Conservation (phyloP, 37 sponge, comb jelly and placozoan genomes). For the Axinella damicornis region DNA sequence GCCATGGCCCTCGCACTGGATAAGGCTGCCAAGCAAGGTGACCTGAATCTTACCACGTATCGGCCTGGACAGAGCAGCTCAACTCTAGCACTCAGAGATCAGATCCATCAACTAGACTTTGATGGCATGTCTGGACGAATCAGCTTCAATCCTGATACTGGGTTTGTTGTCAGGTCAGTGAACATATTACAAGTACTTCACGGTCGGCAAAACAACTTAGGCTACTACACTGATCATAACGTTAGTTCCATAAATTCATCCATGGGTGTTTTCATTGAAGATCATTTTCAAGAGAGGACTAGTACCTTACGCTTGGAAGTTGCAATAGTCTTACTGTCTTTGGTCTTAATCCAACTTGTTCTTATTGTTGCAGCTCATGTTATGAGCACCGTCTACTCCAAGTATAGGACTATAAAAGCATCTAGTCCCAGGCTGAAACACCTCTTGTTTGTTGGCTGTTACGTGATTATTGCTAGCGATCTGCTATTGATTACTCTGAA, state of each 20-base stretch:
- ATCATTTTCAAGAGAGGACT: background rate
- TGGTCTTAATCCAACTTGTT: background rate
- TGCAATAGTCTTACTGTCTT: background rate
- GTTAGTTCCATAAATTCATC: too few relatives aligned
- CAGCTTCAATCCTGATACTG: background rate
- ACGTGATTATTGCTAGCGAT: background rate
- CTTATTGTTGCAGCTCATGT: background rate
- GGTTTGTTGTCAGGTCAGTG: background rate
- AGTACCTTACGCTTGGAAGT: background rate
- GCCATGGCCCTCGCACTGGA: slow-evolving; percentile 14
- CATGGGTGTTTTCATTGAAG: background rate
- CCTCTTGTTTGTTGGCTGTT: slow-evolving; percentile 32
- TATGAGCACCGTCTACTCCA: slow-evolving; percentile 6
- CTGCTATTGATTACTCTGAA: background rate
- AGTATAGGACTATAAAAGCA: slow-evolving; percentile 26
- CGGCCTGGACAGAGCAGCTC: background rate
- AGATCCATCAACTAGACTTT: background rate
- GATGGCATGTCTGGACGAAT: background rate
- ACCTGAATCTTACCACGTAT: background rate
- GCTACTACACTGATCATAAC: background rate
- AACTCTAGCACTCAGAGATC: background rate
- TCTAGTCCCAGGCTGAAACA: slow-evolving; percentile 20
- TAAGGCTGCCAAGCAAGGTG: background rate
- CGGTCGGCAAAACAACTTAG: background rate
- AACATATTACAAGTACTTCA: background rate